Conservation (phyloP, 2,797 vertebrate species). For the Eulemur coronatus region DNA sequence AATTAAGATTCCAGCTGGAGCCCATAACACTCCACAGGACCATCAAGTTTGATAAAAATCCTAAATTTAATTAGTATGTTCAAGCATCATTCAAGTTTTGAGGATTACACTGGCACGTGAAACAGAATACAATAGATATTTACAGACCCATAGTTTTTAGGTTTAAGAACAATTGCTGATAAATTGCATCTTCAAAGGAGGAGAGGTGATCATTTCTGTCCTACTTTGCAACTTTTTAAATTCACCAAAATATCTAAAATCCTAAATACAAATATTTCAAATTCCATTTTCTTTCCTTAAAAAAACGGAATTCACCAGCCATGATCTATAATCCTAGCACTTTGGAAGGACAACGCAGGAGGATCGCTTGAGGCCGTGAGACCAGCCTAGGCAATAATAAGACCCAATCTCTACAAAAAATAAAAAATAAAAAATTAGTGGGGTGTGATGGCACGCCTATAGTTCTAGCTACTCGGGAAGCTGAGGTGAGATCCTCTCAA, state of each 20-base stretch:
- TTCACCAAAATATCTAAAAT: slow-evolving; percentile 27
- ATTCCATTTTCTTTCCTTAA: background rate
- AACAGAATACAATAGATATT: background rate
- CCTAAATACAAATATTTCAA: background rate
- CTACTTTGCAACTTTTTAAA: background rate
- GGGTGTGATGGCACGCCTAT: background rate
- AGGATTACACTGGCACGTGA: background rate
- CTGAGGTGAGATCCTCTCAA: background rate
- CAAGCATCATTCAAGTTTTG: background rate
- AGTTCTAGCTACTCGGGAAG: background rate
- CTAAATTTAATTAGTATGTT: background rate
- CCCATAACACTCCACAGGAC: background rate
- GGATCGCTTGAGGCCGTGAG: background rate
- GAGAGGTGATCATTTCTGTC: background rate
- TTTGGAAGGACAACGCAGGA: background rate
- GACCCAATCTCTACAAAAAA: background rate
- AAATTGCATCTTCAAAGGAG: background rate
- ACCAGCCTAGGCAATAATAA: background rate
- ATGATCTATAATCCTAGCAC: background rate
- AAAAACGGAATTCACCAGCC: background rate
- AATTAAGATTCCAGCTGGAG: background rate
- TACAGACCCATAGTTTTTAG: background rate
- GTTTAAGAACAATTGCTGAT: background rate
- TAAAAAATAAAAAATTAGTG: background rate
- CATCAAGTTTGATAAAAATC: background rate